Evolutionary conservation across 2,797 vertebrate species (phyloP).

Genomic region (Heliangelus exortis): DNA sequence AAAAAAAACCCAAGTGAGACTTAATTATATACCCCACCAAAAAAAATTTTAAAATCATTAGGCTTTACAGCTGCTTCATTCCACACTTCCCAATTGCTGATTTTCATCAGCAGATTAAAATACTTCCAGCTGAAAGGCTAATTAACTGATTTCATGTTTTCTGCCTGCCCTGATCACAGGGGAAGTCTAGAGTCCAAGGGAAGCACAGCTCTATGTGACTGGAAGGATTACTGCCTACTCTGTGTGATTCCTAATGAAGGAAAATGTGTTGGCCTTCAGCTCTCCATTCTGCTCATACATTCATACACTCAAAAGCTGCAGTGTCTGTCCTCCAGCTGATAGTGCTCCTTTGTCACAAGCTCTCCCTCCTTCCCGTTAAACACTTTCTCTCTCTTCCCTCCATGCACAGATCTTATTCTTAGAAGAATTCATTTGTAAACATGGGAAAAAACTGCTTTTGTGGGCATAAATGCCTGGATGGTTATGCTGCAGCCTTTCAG

Average conservation of each 20-base stretch:
- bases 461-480: neutral
- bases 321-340: neutral
- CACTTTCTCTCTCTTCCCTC: neutral
- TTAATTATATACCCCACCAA: slow-evolving; percentile 1
- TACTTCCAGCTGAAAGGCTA: neutral
- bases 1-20: neutral
- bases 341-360: neutral
- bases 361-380: neutral
- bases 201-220: neutral
- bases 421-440: neutral
- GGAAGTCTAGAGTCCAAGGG: neutral
- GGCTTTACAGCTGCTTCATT: neutral
- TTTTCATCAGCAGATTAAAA: slow-evolving; percentile 57
- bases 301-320: neutral
- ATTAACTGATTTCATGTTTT: slow-evolving; percentile 38
- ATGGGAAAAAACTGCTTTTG: neutral
- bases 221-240: neutral
- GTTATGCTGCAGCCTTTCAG: neutral
- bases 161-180: slow-evolving; percentile 23
- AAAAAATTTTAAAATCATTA: neutral
- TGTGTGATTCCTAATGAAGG: neutral
- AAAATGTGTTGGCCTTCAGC: neutral
- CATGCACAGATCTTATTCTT: neutral
- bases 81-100: neutral
- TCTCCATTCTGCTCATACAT: neutral